A percentile compares a stretch with the other conserved stretches of the same genome.
These are phyloP conservation scores for Philypnodon macrostomus DNA, from an alignment of 2,797 vertebrate genomes.

Conservation along the genomic window DNA sequence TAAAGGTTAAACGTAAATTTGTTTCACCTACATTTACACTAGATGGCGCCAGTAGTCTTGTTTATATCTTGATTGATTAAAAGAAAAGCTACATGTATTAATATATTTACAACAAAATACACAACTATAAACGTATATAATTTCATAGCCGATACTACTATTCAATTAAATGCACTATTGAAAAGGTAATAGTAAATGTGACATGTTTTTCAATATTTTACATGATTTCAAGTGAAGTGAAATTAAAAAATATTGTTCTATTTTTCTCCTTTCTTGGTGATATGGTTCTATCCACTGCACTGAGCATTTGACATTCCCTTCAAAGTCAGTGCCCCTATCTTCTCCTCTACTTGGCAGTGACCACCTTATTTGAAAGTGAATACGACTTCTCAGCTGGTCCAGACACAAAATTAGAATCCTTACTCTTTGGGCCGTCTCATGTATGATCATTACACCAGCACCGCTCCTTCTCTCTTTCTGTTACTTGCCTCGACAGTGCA, in stretches of 20 bases:
- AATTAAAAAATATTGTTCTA: no score
- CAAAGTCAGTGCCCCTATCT: slow-evolving; percentile 29
- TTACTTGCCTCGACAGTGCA: slow-evolving; percentile 44
- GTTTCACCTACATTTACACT: slow-evolving; percentile 10
- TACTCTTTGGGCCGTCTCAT: slow-evolving; percentile 69
- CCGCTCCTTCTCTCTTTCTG: slow-evolving; percentile 67
- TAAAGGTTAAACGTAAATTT: slow-evolving; percentile 51
- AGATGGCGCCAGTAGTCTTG: slow-evolving; percentile 15
- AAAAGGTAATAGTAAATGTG: no score
- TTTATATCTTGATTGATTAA: background rate
- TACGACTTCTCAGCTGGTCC: slow-evolving; percentile 69
- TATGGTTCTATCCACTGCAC: slow-evolving; percentile 34
- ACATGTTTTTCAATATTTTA: no score
- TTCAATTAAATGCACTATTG: no score
- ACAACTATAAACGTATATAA: no score
- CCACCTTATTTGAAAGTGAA: slow-evolving; percentile 68
- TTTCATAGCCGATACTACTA: no score
- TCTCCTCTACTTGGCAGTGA: slow-evolving; percentile 59
- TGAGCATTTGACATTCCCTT: slow-evolving; percentile 29
- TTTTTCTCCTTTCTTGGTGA: slow-evolving; percentile 35
- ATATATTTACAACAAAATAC: no score
- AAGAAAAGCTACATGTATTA: no score
- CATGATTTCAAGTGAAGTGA: no score
- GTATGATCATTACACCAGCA: slow-evolving; percentile 63
- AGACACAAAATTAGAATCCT: slow-evolving; percentile 88